Percentiles rank a stretch among this genome's conserved stretches.
Conservation (phyloP, 2,888 invertebrate genomes). For the Drosophila mercatorum region DNA sequence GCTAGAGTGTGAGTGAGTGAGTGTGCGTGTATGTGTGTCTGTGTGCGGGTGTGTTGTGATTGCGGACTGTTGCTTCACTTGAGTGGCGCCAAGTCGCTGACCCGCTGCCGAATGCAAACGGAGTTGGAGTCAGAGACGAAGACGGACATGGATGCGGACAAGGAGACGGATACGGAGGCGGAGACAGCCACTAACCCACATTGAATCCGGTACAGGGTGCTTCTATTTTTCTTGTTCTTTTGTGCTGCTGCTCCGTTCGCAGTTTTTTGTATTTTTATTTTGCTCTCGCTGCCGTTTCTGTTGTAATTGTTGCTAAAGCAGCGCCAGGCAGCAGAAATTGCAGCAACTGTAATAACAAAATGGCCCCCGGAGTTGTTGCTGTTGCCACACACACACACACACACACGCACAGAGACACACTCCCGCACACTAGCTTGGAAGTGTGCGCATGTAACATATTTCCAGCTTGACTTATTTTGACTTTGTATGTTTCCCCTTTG, state of each 20-base stretch:
- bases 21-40: constrained; percentile 21
- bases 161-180: constrained; percentile 10
- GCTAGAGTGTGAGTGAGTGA: constrained; percentile 38
- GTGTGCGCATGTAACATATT: constrained; percentile 65
- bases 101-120: constrained; percentile 35
- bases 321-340: constrained; percentile 65
- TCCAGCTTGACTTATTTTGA: constrained; percentile 77
- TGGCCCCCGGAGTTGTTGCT: constrained; percentile 76
- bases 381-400: constrained; percentile 29
- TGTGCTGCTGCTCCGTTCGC: too few relatives aligned
- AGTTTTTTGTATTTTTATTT: constrained; percentile 32
- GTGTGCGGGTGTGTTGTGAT: constrained; percentile 53
- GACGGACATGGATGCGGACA: constrained; percentile 16
- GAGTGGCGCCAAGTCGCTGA: constrained; percentile 60
- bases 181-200: constrained; percentile 13
- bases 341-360: constrained; percentile 78
- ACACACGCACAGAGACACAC: constrained; percentile 1
- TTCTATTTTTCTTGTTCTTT: constrained; percentile 43
- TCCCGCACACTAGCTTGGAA: constrained; percentile 20
- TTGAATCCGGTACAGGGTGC: constrained; percentile 56
- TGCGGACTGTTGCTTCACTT: constrained; percentile 72
- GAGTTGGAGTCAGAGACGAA: constrained; percentile 5
- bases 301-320: constrained; percentile 76
- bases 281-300: constrained; percentile 33
- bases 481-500: constrained; percentile 53